Percentiles rank a stretch among this genome's conserved stretches.
Evolutionary conservation across 2,113 vertebrate genomes (phyloP).

Genomic region (Tamias sibiricus): DNA sequence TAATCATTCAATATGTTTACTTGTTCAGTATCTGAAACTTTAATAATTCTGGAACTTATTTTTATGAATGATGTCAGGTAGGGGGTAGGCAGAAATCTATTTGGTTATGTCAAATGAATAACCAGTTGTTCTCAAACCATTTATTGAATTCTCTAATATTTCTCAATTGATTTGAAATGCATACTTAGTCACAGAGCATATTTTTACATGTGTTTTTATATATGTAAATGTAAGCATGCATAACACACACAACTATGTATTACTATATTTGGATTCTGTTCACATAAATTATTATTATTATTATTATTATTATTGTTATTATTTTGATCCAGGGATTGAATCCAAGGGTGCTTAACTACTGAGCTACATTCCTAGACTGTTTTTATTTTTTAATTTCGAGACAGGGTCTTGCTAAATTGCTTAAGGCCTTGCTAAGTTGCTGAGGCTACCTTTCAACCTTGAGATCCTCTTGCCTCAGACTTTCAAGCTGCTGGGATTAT

Average conservation of each 20-base stretch:
- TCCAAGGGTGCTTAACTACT: no score
- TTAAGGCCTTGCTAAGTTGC: no score
- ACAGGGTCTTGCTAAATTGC: no score
- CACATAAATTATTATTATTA: not conserved
- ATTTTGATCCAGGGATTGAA: no score
- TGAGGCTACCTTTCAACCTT: no score
- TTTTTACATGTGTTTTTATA: not conserved
- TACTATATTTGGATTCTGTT: not conserved
- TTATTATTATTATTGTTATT: no score
- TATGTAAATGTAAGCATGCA: not conserved
- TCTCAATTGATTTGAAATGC: constrained; percentile 25
- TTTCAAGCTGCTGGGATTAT: no score
- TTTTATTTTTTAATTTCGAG: no score
- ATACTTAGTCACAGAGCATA: not conserved
- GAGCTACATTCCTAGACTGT: no score
- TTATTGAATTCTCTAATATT: not conserved
- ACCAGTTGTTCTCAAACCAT: not conserved
- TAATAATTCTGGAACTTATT: constrained; percentile 23
- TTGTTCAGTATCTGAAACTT: not conserved
- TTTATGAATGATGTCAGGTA: not conserved
- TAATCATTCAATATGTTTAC: constrained; percentile 27
- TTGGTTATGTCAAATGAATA: not conserved
- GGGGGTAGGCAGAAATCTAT: not conserved
- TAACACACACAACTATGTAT: not conserved
- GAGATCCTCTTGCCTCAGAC: no score